Base-by-base conservation (phyloP, 2,797 vertebrate species). In the Notolabrus celidotus region DNA sequence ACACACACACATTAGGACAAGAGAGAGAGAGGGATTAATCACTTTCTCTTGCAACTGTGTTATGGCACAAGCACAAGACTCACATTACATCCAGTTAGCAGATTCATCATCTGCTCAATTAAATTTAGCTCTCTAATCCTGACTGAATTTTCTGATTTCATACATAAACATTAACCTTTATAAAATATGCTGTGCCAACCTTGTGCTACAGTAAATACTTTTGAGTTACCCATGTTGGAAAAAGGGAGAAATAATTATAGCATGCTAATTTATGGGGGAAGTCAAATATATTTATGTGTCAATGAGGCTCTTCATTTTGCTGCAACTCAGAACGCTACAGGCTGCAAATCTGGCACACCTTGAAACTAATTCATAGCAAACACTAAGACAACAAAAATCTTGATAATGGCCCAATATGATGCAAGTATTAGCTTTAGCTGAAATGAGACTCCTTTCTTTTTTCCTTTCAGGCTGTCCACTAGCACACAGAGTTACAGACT, bases 111-210 rank as follows among this genome's bases (percentile, higher is more conserved):
- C 47, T 67, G 51, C 60, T 69, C 39, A 70, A 70, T 83, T 80
- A 84, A 53, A 71, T 75, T 75, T 34, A 69, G 67, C 57, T 58
- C 22, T 70, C 50, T 68, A 75, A 84, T 85, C 70, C 53, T 61
- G 67, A 69, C 29, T 61, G 54, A 77, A 58, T 78, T 79, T 72
- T 20, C 47, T 54, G 23, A 75, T 67, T 84, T 85, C 57, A 65
- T 67, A 59, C 36, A 58, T 69, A 79, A 83, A 82, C 71, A 83
- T 86, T 80, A 85, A 76, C 61, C 72, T 67, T 62, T 52, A 57
- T 33, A 78, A 86, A 86, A 80, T 43, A 63, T 22, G 12, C 33
- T 3, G 41, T 31, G 66, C 57, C 63, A 74, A 54, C 67, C 29
- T 33, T 41, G 17, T 73, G 77, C 67, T 67, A 74, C 33, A 61